phyloP scores from a whole-genome alignment of 2,888 invertebrate species.

The Lasioglossum lativentre region DNA sequence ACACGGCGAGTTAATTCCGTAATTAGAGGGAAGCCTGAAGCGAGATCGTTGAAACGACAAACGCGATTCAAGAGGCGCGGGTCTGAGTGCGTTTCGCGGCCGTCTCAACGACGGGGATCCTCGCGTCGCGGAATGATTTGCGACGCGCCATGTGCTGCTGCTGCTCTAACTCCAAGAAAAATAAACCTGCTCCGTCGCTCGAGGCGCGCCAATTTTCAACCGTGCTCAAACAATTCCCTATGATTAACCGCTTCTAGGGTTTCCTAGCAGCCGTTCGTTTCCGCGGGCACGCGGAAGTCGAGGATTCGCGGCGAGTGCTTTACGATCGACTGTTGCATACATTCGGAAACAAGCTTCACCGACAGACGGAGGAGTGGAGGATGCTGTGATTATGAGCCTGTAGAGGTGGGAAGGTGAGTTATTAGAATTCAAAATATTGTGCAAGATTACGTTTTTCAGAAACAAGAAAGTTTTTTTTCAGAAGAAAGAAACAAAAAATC shows the following conservation, averaged over 20 bases:
- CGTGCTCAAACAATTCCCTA: conserved; percentile 5
- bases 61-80: conserved; percentile 31
- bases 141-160: conserved; percentile 40
- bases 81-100: conserved; percentile 20
- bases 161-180: conserved; percentile 51
- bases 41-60: conserved; percentile 44
- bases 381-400: conserved; percentile 25
- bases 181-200: conserved; percentile 36
- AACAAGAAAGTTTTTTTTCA: too few relatives aligned
- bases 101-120: conserved; percentile 12
- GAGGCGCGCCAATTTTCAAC: not conserved
- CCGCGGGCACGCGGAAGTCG: not conserved
- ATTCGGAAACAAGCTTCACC: not conserved
- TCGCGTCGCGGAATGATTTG: conserved; percentile 13
- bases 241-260: conserved; percentile 12
- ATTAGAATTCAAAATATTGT: too few relatives aligned
- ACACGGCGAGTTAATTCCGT: conserved; percentile 26
- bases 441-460: too few relatives aligned
- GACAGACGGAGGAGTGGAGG: not conserved
- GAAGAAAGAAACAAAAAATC: too few relatives aligned
- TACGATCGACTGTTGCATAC: not conserved
- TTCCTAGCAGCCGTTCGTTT: not conserved
- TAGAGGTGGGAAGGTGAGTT: conserved; percentile 26
- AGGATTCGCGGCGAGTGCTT: not conserved
- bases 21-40: conserved; percentile 10